Conservation (phyloP, 2,113 vertebrate species). For the Misgurnus mizolepis region DNA sequence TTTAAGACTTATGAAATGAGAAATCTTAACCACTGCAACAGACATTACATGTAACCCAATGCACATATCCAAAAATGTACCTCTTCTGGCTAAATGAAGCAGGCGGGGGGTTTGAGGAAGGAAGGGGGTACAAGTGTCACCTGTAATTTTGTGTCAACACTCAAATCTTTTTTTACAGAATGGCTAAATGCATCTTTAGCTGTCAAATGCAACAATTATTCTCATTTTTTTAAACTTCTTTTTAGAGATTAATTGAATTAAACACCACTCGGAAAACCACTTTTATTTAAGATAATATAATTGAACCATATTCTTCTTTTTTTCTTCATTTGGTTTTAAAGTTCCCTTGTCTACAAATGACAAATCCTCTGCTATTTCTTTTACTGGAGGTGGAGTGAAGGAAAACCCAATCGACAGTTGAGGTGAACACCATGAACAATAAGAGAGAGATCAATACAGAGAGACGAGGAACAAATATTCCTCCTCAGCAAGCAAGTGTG, state of each 20-base stretch:
- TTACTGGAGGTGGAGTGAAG: constrained; percentile 2
- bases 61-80: constrained; percentile 49
- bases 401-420: not conserved
- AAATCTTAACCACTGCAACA: constrained; percentile 53
- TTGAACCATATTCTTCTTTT: not conserved
- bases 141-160: constrained; percentile 19
- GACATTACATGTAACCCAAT: constrained; percentile 54
- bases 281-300: not conserved
- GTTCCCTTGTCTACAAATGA: constrained; percentile 9
- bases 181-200: not conserved
- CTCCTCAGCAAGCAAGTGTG: constrained; percentile 42
- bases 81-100: constrained; percentile 37
- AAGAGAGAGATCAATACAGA: constrained; percentile 45
- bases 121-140: constrained; percentile 23
- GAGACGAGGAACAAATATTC: not conserved
- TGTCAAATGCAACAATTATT: not conserved
- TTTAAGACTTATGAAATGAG: constrained; percentile 55
- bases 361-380: constrained; percentile 11
- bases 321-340: constrained; percentile 2
- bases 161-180: not conserved
- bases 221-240: not conserved
- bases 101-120: not conserved
- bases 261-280: not conserved
- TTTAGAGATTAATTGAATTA: not conserved
- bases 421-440: constrained; percentile 11